Evolutionary conservation across 2,113 vertebrate species (phyloP).

Genomic region (Pedetes capensis): DNA sequence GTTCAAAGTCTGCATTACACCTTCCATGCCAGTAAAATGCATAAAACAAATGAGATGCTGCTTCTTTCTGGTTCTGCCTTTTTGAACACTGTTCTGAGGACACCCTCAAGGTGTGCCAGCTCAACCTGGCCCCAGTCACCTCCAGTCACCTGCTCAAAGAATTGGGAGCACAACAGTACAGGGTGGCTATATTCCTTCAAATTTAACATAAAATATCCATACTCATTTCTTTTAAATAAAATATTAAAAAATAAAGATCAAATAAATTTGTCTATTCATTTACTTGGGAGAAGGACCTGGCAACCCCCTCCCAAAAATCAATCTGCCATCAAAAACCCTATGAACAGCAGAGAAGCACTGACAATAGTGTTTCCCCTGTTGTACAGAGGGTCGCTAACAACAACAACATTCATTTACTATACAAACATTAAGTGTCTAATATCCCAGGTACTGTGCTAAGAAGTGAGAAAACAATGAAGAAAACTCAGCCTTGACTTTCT

Average conservation of each 20-base stretch:
- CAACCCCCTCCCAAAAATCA: no score
- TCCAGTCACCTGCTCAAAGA: not conserved
- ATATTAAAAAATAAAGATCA: not conserved
- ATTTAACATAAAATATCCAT: conserved; percentile 1
- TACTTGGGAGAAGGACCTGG: no score
- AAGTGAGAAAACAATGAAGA: not conserved
- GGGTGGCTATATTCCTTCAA: not conserved
- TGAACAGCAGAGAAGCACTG: no score
- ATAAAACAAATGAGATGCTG: not conserved
- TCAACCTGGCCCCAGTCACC: not conserved
- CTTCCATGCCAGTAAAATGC: not conserved
- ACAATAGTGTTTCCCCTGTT: no score
- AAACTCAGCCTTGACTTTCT: not conserved
- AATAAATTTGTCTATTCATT: not conserved
- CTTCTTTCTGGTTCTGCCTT: not conserved
- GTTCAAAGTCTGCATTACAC: not conserved
- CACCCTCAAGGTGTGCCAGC: no score
- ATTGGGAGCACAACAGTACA: not conserved
- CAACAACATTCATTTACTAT: not conserved
- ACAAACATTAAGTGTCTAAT: not conserved
- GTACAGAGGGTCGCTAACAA: no score
- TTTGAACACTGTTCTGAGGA: not conserved
- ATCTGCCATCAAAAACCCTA: no score
- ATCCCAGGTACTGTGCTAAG: not conserved
- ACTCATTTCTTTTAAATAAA: not conserved